Evolutionary conservation across 2,888 invertebrate genomes (phyloP).

Genomic region (Seira musarum): DNA sequence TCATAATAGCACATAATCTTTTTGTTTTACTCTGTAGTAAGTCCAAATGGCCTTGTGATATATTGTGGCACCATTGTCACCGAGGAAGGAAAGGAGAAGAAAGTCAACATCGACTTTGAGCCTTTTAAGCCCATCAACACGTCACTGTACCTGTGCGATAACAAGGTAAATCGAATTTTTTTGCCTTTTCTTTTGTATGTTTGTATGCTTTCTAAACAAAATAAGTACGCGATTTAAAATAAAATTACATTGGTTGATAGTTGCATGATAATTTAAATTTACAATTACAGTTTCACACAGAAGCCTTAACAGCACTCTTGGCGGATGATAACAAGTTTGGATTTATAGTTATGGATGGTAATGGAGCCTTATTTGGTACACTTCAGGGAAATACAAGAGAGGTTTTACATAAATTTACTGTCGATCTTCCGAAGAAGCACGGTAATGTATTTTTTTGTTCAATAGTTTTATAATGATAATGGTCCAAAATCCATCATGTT

Average conservation of each 20-base stretch:
- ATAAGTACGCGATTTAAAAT: too few relatives aligned
- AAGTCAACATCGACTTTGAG: constrained; percentile 99
- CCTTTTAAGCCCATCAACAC: constrained; percentile 99
- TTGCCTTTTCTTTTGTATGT: too few relatives aligned
- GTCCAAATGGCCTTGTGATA: constrained; percentile 98
- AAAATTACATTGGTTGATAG: too few relatives aligned
- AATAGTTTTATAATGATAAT: too few relatives aligned
- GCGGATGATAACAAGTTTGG: constrained; percentile 99
- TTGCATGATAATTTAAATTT: too few relatives aligned
- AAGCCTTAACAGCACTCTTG: constrained; percentile 94
- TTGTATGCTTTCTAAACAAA: too few relatives aligned
- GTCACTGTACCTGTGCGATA: constrained; percentile 98
- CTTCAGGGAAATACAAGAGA: constrained; percentile 95
- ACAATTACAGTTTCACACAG: constrained; percentile 91
- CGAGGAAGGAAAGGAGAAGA: constrained; percentile 99
- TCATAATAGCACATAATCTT: too few relatives aligned
- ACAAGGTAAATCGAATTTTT: constrained; percentile 85
- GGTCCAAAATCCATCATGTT: too few relatives aligned
- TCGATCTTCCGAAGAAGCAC: constrained; percentile 99
- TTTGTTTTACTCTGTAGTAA: too few relatives aligned
- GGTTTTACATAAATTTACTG: constrained; percentile 96
- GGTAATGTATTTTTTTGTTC: too few relatives aligned
- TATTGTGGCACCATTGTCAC: constrained; percentile 99
- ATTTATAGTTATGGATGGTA: constrained; percentile 99
- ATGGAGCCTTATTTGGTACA: constrained; percentile 98